phyloP scores from a whole-genome alignment of 2,113 vertebrate genomes.

The Taxidea taxus region DNA sequence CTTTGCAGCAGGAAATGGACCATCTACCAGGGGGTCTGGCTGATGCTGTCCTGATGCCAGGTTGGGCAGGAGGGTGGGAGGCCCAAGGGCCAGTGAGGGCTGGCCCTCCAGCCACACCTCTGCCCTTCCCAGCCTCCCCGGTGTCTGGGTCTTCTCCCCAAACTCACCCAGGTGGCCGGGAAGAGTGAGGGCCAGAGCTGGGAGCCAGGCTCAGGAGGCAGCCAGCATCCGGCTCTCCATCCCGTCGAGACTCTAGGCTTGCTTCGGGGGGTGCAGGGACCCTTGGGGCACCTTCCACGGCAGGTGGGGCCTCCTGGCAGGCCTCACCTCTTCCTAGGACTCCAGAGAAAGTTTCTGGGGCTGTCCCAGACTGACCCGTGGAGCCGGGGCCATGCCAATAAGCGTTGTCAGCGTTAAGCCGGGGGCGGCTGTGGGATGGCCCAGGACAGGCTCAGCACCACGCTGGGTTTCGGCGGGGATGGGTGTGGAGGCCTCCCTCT shows the following conservation, averaged over 20 bases:
- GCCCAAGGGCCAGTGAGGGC: too few species aligned
- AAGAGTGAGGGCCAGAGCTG: not conserved
- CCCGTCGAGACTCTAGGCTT: not conserved
- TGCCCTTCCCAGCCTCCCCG: not conserved
- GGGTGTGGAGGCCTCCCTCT: not conserved
- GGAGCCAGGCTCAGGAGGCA: not conserved
- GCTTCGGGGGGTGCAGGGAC: not conserved
- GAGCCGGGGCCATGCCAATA: not conserved
- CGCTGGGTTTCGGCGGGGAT: not conserved
- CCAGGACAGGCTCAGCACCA: not conserved
- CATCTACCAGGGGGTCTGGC: not conserved
- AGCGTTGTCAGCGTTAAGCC: not conserved
- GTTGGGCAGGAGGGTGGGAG: not conserved
- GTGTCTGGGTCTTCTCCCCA: not conserved
- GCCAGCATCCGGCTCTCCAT: not conserved
- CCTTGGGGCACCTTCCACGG: not conserved
- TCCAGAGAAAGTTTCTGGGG: not conserved
- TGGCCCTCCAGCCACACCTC: not conserved
- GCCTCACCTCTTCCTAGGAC: not conserved
- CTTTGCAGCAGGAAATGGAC: too few species aligned
- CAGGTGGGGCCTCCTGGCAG: not conserved
- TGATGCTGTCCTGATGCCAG: not conserved
- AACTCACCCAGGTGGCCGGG: too few species aligned
- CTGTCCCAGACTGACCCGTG: rapidly evolving
- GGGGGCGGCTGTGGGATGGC: not conserved